Conservation (phyloP, 2,113 vertebrate species). For the Chunga burmeisteri region DNA sequence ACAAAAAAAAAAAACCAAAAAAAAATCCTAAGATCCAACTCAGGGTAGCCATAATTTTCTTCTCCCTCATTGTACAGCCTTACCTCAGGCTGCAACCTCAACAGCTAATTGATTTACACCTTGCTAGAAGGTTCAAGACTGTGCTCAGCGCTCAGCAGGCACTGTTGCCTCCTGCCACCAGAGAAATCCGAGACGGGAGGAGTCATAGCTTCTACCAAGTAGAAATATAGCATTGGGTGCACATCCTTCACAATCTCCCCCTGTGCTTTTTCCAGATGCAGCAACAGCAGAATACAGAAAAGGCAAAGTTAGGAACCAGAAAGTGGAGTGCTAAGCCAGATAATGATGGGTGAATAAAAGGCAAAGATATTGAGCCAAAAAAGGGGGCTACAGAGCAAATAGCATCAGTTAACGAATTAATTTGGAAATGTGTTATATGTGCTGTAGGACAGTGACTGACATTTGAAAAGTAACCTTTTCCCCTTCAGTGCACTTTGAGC, state of each 20-base stretch:
- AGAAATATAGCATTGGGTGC: neutral
- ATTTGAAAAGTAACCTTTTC: neutral
- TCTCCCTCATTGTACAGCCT: neutral
- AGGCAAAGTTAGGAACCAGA: neutral
- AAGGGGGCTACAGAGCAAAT: neutral
- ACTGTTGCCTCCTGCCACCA: neutral
- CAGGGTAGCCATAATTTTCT: neutral
- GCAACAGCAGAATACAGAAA: neutral
- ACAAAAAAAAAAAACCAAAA: neutral
- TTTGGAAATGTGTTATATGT: neutral
- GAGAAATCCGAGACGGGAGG: neutral
- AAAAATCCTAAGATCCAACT: neutral
- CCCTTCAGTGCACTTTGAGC: neutral
- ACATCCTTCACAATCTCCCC: neutral
- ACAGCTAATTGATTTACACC: slow-evolving; percentile 5
- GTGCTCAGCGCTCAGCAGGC: neutral
- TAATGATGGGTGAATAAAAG: neutral
- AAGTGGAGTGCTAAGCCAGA: neutral
- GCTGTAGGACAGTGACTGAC: neutral
- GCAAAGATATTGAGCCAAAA: neutral
- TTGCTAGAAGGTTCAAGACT: neutral
- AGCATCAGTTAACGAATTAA: neutral
- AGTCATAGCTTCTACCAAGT: neutral
- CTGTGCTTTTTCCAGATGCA: neutral
- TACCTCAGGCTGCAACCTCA: neutral